Evolutionary conservation across 2,888 invertebrate genomes (phyloP).

Genomic region (Macrosoma leucophasiata): DNA sequence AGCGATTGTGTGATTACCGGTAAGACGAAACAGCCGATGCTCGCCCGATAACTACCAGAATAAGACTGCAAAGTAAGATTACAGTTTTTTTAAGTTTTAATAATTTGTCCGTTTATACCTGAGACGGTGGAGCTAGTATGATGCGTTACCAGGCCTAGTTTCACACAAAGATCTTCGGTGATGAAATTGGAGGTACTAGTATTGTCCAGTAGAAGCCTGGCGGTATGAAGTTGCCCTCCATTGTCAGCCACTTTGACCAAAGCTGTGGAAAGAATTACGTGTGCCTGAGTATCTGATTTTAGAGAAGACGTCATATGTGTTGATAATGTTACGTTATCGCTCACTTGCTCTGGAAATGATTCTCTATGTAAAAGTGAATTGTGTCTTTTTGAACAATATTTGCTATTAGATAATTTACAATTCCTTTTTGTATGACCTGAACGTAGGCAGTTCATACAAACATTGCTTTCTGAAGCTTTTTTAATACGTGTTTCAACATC

Average conservation of each 20-base stretch:
- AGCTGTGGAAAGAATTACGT: constrained; percentile 19
- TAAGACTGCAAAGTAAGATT: constrained; percentile 1
- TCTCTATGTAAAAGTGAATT: constrained; percentile 19
- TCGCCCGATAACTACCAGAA: constrained; percentile 1
- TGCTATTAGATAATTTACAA: constrained; percentile 16
- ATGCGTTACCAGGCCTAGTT: constrained; percentile 21
- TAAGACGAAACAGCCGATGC: constrained; percentile 38
- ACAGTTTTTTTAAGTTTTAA: constrained; percentile 20
- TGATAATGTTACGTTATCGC: constrained; percentile 5
- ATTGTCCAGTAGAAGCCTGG: constrained; percentile 18
- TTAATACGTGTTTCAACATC: constrained; percentile 11
- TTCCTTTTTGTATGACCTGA: constrained; percentile 12
- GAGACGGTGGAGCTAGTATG: constrained; percentile 21
- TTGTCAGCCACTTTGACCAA: constrained; percentile 14
- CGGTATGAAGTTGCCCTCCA: constrained; percentile 6
- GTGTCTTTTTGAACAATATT: constrained; percentile 18
- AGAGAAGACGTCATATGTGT: constrained; percentile 5
- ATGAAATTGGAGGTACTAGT: constrained; percentile 23
- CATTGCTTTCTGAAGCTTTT: constrained; percentile 12
- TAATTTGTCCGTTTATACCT: constrained; percentile 26
- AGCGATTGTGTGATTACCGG: constrained; percentile 1
- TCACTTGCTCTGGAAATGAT: not conserved
- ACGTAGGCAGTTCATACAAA: constrained; percentile 19
- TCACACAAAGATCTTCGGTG: constrained; percentile 18
- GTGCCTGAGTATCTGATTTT: not conserved